A percentile compares a stretch with the other conserved stretches of the same genome.
Conservation (phyloP, 2,888 invertebrate species). For the Drosophila mimetica region DNA sequence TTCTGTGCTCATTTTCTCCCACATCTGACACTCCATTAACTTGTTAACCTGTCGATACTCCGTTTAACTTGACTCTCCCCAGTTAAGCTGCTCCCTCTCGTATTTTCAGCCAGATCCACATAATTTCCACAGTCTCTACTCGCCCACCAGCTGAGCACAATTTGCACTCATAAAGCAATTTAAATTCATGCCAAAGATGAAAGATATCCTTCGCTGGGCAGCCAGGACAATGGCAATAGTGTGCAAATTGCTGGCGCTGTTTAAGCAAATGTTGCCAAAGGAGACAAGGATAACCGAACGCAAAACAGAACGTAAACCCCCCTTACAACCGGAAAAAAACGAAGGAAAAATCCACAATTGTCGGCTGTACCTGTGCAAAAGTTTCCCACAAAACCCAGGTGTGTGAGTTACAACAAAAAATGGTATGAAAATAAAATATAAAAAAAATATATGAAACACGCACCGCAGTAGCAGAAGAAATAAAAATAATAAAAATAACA, state of each 20-base stretch:
- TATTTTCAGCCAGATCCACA: slow-evolving; percentile 3
- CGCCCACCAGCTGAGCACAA: slow-evolving; percentile 25
- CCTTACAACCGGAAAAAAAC: slow-evolving; percentile 4
- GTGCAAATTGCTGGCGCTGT: slow-evolving; percentile 75
- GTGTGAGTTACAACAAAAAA: slow-evolving; percentile 28
- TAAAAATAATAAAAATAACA: slow-evolving; percentile 48
- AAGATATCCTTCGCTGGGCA: slow-evolving; percentile 48
- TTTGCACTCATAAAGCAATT: slow-evolving; percentile 63
- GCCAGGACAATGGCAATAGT: slow-evolving; percentile 60
- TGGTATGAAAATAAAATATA: slow-evolving; percentile 23
- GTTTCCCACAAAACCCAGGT: slow-evolving; percentile 56
- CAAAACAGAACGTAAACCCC: slow-evolving; percentile 28
- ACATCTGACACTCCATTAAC: background rate
- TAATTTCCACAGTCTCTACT: slow-evolving; percentile 12
- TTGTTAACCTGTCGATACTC: background rate
- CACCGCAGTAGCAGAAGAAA: slow-evolving; percentile 8
- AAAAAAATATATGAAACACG: slow-evolving; percentile 13
- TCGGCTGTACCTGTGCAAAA: slow-evolving; percentile 47
- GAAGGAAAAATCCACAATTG: slow-evolving; percentile 50
- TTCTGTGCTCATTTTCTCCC: too few species aligned
- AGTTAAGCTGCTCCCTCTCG: slow-evolving; percentile 2
- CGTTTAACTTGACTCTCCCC: slow-evolving; percentile 3
- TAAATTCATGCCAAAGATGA: slow-evolving; percentile 70
- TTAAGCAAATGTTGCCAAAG: slow-evolving; percentile 71
- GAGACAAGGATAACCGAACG: slow-evolving; percentile 40